phyloP scores from a whole-genome alignment of 37 sponge, comb jelly and placozoan genomes.

The Oopsacas minuta region DNA sequence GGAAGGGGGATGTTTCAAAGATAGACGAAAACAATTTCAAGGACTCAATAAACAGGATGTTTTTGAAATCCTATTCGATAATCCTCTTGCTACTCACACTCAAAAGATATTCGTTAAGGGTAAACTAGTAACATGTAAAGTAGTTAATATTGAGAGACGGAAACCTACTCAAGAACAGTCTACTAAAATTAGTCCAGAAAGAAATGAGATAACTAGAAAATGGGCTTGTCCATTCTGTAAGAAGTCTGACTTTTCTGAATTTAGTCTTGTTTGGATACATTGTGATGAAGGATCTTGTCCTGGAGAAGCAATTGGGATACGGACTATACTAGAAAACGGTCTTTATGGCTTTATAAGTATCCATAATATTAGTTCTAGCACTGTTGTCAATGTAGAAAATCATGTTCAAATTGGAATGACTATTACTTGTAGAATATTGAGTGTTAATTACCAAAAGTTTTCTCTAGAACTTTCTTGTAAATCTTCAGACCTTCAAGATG shows the following conservation, averaged over 20 bases:
- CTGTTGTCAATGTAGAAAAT: slow-evolving; percentile 60
- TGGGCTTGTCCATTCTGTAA: slow-evolving; percentile 94
- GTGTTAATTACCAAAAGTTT: slow-evolving; percentile 78
- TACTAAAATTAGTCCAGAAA: slow-evolving; percentile 55
- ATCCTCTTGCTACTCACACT: background rate
- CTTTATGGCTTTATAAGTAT: slow-evolving; percentile 79
- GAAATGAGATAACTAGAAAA: slow-evolving; percentile 43
- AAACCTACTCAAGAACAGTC: slow-evolving; percentile 57
- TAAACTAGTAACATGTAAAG: slow-evolving; percentile 66
- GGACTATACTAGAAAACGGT: slow-evolving; percentile 74
- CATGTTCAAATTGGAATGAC: slow-evolving; percentile 79
- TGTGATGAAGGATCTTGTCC: slow-evolving; percentile 87
- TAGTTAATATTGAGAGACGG: slow-evolving; percentile 65
- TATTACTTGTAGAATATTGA: slow-evolving; percentile 67
- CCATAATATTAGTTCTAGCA: slow-evolving; percentile 81
- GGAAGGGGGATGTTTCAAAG: slow-evolving; percentile 53
- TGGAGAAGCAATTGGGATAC: slow-evolving; percentile 78
- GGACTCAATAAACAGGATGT: background rate
- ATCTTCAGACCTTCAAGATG: slow-evolving; percentile 70
- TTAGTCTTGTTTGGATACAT: slow-evolving; percentile 75
- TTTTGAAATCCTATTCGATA: background rate
- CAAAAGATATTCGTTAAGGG: slow-evolving; percentile 23
- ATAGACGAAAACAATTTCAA: slow-evolving; percentile 31
- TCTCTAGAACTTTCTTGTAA: slow-evolving; percentile 81
- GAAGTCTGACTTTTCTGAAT: slow-evolving; percentile 49